phyloP scores from a whole-genome alignment of 2,113 vertebrate species.

The Nymphicus hollandicus region DNA sequence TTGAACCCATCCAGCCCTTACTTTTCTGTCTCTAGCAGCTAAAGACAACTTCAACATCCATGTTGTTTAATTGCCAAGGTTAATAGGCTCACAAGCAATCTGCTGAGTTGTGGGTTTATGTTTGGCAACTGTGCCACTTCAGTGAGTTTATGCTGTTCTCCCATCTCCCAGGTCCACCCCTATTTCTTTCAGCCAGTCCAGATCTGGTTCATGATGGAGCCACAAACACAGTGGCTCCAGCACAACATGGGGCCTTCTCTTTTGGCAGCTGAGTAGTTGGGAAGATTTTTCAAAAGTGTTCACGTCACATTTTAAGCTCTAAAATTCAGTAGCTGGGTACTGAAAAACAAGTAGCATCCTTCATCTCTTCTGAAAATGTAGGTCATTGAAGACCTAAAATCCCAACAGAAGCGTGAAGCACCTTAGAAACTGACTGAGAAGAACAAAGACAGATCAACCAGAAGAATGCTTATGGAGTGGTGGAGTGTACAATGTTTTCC shows the following conservation, averaged over 20 bases:
- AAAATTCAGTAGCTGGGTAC: neutral
- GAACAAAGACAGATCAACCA: neutral
- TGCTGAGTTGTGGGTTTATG: neutral
- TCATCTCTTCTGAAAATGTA: neutral
- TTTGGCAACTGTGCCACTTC: neutral
- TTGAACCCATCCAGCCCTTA: neutral
- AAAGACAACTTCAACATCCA: neutral
- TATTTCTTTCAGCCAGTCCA: neutral
- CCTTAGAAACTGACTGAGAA: neutral
- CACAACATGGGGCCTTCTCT: neutral
- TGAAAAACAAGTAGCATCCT: neutral
- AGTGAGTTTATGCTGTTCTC: rapidly evolving
- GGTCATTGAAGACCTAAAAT: neutral
- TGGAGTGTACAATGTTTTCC: neutral
- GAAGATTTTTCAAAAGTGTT: neutral
- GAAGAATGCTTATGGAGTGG: neutral
- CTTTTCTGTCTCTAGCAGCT: neutral
- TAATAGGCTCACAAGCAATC: slow-evolving; percentile 20
- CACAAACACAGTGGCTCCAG: neutral
- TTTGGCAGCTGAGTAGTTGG: neutral
- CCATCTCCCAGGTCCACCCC: rapidly evolving
- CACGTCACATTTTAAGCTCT: neutral
- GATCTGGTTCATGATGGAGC: neutral
- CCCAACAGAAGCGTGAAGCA: neutral
- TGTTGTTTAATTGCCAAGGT: neutral